Base-by-base conservation (phyloP, 92 coral and sea anemone genomes). In the Phymanthus crucifer region DNA sequence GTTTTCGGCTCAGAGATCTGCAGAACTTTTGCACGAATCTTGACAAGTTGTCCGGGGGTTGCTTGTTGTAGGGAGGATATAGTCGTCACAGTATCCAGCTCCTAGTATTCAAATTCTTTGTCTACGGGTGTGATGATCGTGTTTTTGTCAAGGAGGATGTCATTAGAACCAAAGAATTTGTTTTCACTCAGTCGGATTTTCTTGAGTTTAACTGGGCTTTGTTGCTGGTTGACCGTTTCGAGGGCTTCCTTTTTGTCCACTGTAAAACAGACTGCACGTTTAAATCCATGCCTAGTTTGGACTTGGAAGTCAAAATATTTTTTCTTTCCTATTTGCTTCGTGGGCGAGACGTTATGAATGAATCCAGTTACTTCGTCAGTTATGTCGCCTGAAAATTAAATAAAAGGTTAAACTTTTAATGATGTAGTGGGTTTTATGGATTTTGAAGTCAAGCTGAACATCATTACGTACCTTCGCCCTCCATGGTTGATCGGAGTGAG, bases 251-350 rank as follows among this genome's bases (percentile, higher is more conserved):
- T 54, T 54, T 54, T 54, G 64, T 54, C 64, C 64, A 54, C 64
- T 24, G 64, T 54, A 54, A 54, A 54, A 54, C 64, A 54, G 64
- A 54, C 64, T 54, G 64, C 64, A 54, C 64, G 64, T 54, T 54
- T 54, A 17, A 54, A 21, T 54, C 64, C 64, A 54, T 54, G 64
- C 18, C 64, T 54, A 54, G 64, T 54, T 54, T 54, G 64, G 64
- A 54, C 64, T 54, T 54, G 64, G 64, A 54, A 54, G 64, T 54
- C 64, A 54, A 54, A 54, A 54, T 54, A 54, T 24, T 54, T 54
- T 54, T 54, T 54, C 21, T 54, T 54, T 17, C 64, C 64, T 54
- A 54, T 24, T 54, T 54, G 64, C 64, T 54, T 54, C 21, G 64
- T 54, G 64, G 64, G 64, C n/a, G 64, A 54, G 64, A 54, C 21